Base-by-base conservation (phyloP, 2,888 invertebrate species). In the Chromoteleia sp. region DNA sequence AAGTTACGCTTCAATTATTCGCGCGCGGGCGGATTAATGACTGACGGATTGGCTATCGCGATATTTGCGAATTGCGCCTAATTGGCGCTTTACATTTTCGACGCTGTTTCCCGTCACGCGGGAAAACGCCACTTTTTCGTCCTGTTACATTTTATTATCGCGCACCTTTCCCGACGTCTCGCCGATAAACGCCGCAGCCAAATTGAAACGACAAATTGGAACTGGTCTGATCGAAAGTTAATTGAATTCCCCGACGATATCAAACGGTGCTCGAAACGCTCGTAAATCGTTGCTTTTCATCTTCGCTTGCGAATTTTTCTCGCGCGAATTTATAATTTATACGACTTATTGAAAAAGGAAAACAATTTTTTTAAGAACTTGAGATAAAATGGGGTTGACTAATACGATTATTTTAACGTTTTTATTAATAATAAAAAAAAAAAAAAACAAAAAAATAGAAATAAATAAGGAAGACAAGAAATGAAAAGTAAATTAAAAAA, bases 191-290 rank as follows among this genome's bases (percentile, higher is more conserved):
- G 63, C 52, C 30, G 50, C 70, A 12, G 50, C 45, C 5, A 79
- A 79, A 79, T 73, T 73, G 71, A 71, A 79, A 73, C 73, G 73
- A 79, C 79, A 79, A 79, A 79, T 73, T 73, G 73, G 59, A 79
- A 21, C 52, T 65, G 56, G 65, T 50, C 52, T 39, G 56, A 54
- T 58, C 65, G 67, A 73, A 79, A 73, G 41, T 54, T 79, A 79
- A 79, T 79, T 67, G 63, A 67, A 79, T 79, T 67, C 52, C 6
- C 43, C 30, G 45, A 15, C 17, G 39, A 48, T 39, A 71, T 65
- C 14, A 56, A 71, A 63, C 36, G 59, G 19, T 19, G 14, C 25
- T 5, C 33, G 50, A 59, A 68, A 68, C 43, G 15, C 52, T 54
- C 52, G 54, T 73, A 73, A 73, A 73, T 73, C 63, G 73, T 52